Evolutionary conservation across 2,797 vertebrate species (phyloP).

Genomic region (Decapterus maruadsi): DNA sequence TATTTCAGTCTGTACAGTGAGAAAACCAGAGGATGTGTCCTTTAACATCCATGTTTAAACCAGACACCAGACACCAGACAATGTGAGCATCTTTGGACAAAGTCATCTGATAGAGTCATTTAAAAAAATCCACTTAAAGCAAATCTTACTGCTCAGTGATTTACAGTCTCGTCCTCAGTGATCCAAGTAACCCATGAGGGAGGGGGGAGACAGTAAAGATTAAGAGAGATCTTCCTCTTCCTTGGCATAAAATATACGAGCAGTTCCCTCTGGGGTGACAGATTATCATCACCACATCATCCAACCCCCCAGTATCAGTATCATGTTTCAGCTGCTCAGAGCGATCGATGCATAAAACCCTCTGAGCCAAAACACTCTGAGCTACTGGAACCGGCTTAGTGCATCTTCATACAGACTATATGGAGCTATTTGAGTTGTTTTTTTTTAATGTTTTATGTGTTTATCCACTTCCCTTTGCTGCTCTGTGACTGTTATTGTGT

Average conservation of each 20-base stretch:
- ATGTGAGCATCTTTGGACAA: no score
- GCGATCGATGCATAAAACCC: neutral
- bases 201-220: neutral
- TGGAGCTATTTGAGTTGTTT: neutral
- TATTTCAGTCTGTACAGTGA: no score
- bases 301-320: neutral
- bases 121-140: neutral
- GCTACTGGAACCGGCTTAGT: neutral
- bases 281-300: neutral
- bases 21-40: no score
- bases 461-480: neutral
- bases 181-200: neutral
- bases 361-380: neutral
- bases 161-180: neutral
- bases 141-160: neutral
- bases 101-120: no score
- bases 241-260: neutral
- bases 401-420: neutral
- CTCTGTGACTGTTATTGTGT: no score
- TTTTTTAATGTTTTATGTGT: neutral
- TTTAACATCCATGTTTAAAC: no score
- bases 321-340: conserved; percentile 8
- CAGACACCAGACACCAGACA: no score
- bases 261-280: neutral
- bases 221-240: neutral